These are phyloP conservation scores for Panulirus ornatus DNA, from an alignment of 1,140 invertebrate genomes.

Conservation along the genomic window DNA sequence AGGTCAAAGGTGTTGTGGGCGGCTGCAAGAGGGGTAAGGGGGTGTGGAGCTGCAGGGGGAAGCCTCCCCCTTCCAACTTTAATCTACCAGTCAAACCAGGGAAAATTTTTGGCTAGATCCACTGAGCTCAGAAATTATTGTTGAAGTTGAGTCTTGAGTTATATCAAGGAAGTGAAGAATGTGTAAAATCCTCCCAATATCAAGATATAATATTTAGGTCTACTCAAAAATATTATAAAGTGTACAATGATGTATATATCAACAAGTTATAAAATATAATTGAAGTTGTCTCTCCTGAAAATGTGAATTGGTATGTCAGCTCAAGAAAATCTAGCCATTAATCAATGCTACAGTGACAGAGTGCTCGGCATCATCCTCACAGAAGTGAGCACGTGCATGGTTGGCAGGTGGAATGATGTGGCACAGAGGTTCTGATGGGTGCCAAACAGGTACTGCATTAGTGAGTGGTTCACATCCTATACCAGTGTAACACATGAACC, in stretches of 20 bases:
- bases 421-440: slow-evolving; percentile 12
- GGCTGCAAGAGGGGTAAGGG: slow-evolving; percentile 8
- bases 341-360: slow-evolving; percentile 43
- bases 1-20: neutral
- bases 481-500: neutral
- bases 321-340: slow-evolving; percentile 60
- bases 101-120: slow-evolving; percentile 46
- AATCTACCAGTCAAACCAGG: slow-evolving; percentile 37
- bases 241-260: slow-evolving; percentile 24
- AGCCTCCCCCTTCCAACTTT: neutral
- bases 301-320: slow-evolving; percentile 40
- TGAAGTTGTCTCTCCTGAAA: neutral
- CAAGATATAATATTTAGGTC: neutral
- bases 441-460: neutral
- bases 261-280: slow-evolving; percentile 41
- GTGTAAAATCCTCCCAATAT: slow-evolving; percentile 24
- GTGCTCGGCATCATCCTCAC: slow-evolving; percentile 30
- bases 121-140: slow-evolving; percentile 41
- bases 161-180: neutral
- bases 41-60: neutral
- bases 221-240: slow-evolving; percentile 25
- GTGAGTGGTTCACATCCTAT: neutral
- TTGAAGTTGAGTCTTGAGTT: neutral
- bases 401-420: slow-evolving; percentile 9
- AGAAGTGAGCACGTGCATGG: neutral